Base-by-base conservation (phyloP, 2,113 vertebrate genomes). In the Callipepla squamata region DNA sequence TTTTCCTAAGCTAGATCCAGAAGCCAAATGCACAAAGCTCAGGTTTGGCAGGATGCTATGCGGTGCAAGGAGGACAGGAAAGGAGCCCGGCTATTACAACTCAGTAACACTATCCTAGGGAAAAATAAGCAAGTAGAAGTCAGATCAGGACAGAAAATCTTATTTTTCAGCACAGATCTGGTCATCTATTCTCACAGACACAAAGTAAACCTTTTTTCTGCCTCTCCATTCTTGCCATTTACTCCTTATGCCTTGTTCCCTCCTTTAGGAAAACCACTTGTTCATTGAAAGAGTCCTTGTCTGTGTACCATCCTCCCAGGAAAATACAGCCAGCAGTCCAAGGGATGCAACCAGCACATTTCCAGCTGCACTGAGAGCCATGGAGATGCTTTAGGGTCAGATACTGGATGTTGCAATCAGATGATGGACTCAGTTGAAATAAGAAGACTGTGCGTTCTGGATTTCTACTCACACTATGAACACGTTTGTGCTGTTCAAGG, bases 401-500 rank as follows among this genome's bases (percentile, higher is more conserved):
- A 28, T 40, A 13, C 18, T 63, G 11, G 30, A 32, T 59, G 44
- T n/a, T 72, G 21, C 7, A 1, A 47, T 86, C 4, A 1, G 25
- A 34, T 72, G 13, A 40, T 40, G 40, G 98, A 99, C 48, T 97
- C 97, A 1, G 98, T 98, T 66, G 98, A 98, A 93, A 96, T 98
- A 89, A 98, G 98, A 70, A 98, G 95, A 63, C 97, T 82, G 32
- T 97, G 97, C 65, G 97, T 98, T 79, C 95, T 97, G 87, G 98
- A 99, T 96, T 99, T 99, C 86, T 96, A 97, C 65, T 97, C 98
- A 0, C 98, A 98, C 92, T 99, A 99, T 89, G 99, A 99, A 57
- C 97, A 98, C 75, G 97, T 98, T 59, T 99, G 99, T 97, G 98
- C 97, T 18, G 93, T 98, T 92, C 98, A 98, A 96, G 98, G 98